Evolutionary conservation across 2,113 vertebrate genomes (phyloP).

Genomic region (Pagrus major): DNA sequence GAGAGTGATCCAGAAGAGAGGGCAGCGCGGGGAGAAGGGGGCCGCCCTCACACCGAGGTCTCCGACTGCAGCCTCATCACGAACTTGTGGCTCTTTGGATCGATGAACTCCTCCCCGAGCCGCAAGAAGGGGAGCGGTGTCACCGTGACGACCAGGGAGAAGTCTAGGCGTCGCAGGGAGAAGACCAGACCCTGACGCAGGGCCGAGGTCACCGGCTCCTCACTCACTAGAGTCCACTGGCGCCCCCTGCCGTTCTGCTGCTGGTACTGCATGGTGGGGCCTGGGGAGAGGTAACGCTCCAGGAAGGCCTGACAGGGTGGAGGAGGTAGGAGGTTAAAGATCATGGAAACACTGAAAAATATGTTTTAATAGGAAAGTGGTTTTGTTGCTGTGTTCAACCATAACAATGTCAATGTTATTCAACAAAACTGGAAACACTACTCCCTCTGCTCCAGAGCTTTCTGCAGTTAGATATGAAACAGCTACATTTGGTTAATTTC

Average conservation of each 20-base stretch:
- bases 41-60: constrained; percentile 88
- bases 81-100: constrained; percentile 98
- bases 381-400: not conserved
- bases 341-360: not conserved
- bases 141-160: constrained; percentile 93
- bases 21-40: not conserved
- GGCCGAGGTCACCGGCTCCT: constrained; percentile 93
- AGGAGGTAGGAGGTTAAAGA: not conserved
- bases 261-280: constrained; percentile 96
- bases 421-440: too few species aligned
- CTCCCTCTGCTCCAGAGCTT: too few species aligned
- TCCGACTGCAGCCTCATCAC: constrained; percentile 97
- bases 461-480: too few species aligned
- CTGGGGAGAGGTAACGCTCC: constrained; percentile 91
- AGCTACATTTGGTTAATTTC: too few species aligned
- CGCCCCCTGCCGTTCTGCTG: constrained; percentile 92
- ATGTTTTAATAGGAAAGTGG: not conserved
- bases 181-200: constrained; percentile 93
- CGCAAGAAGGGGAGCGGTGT: constrained; percentile 94
- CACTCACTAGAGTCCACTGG: constrained; percentile 96
- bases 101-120: constrained; percentile 94
- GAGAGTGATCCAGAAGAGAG: not conserved
- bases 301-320: constrained; percentile 88
- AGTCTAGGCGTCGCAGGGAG: constrained; percentile 92
- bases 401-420: not conserved